These are phyloP conservation scores for Cerastis rubricosa DNA, from an alignment of 2,888 invertebrate genomes.

Conservation along the genomic window DNA sequence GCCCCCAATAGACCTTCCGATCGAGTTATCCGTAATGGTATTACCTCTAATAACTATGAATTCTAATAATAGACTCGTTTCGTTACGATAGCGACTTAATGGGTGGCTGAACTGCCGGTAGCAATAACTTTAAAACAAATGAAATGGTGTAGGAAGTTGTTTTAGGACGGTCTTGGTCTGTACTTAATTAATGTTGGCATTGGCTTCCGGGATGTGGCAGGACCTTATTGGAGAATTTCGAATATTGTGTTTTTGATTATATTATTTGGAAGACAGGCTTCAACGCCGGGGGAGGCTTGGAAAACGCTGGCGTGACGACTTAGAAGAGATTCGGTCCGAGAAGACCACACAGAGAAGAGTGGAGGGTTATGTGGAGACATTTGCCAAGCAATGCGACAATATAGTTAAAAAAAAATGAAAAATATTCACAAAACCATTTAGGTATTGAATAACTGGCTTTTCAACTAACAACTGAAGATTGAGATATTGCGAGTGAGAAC, in stretches of 20 bases:
- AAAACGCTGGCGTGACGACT: not conserved
- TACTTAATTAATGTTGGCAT: slow-evolving; percentile 20
- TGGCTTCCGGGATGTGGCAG: not conserved
- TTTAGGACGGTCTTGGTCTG: not conserved
- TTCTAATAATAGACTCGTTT: slow-evolving; percentile 50
- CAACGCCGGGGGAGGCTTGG: not conserved
- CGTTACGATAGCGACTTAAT: slow-evolving; percentile 36
- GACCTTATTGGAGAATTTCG: not conserved
- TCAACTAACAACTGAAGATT: not conserved
- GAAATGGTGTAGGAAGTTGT: slow-evolving; percentile 17
- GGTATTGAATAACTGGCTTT: not conserved
- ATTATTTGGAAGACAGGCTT: not conserved
- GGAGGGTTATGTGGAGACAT: not conserved
- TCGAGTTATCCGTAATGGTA: slow-evolving; percentile 54
- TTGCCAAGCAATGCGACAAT: not conserved
- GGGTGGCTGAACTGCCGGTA: slow-evolving; percentile 28
- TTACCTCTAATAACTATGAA: slow-evolving; percentile 55
- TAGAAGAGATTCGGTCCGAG: not conserved
- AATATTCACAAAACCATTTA: too few relatives aligned
- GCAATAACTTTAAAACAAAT: slow-evolving; percentile 39
- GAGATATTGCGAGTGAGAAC: too few relatives aligned
- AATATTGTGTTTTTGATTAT: not conserved
- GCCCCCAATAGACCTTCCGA: slow-evolving; percentile 64
- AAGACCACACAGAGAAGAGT: not conserved
- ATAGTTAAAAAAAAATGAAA: not conserved